Evolutionary conservation across 2,888 invertebrate genomes (phyloP), one percentile per base, ranked within the genome.

Genomic region (Leuctra nigra): DNA sequence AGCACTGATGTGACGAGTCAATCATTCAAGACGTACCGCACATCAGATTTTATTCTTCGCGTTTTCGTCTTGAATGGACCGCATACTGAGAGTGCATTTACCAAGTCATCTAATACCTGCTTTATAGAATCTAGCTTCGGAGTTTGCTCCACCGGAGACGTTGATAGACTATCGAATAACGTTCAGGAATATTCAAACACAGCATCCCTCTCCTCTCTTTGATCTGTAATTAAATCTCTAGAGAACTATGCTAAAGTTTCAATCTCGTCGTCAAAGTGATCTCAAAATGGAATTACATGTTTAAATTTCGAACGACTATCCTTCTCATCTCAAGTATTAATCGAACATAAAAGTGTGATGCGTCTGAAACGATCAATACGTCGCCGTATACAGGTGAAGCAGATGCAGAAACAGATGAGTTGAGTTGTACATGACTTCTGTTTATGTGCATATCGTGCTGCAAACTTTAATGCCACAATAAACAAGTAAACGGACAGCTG

Each of bases 1-100:
- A 54, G 14, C 44, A 46, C 33, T 46, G 54, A 44, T 29, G 25
- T 46, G 54, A 54, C 44, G 54, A 54, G 54, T 54, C 54, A 46
- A 54, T 54, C 54, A 46, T 29, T 54, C 46, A 44, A 11, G 44
- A 54, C 54, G 46, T n/a, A n/a, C n/a, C 16, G 14, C 11, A 44
- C 44, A 44, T 44, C 44, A 44, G 22, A 44, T 44, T 44, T 44
- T 44, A 20, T 44, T 23, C 44, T 14, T 2, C 23, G n/a, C 44
- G 23, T 23, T 44, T 23, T 23, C 22, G 18, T n/a, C 20, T 20
- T 44, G 44, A 44, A 44, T 44, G 23, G 50, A 33, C 50, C 33
- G 33, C 50, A 50, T 35, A 35, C 50, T 22, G 50, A 11, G 50
- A 50, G 14, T 50, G 33, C 50, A 50, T 33, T 50, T 48, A 48